phyloP scores from a whole-genome alignment of 2,888 invertebrate genomes.

The Diloba caeruleocephala region DNA sequence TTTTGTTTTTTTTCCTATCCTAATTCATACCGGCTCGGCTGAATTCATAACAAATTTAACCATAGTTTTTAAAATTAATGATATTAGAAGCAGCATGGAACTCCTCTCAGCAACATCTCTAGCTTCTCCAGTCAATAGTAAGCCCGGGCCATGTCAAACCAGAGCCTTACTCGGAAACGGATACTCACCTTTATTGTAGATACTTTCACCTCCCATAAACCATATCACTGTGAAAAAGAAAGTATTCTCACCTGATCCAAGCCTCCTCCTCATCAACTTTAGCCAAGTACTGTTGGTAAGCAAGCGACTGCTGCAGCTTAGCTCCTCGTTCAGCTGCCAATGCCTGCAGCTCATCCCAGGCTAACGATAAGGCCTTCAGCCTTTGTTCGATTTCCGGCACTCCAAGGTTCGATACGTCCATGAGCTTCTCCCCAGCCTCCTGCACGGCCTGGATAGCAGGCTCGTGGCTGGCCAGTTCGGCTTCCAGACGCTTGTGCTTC shows the following conservation, averaged over 20 bases:
- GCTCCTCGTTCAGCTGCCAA: conserved; percentile 96
- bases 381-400: conserved; percentile 97
- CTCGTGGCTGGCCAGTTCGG: conserved; percentile 98
- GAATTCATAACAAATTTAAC: too few relatives aligned
- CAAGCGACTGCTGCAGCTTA: conserved; percentile 98
- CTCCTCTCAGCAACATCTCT: too few relatives aligned
- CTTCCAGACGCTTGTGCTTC: conserved; percentile 99
- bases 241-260: conserved; percentile 95
- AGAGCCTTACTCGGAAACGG: too few relatives aligned
- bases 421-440: conserved; percentile 96
- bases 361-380: conserved; percentile 94
- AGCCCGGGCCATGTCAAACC: too few relatives aligned
- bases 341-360: conserved; percentile 98
- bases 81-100: too few relatives aligned
- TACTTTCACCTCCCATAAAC: too few relatives aligned
- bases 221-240: not conserved
- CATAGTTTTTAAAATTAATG: too few relatives aligned
- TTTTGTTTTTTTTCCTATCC: too few relatives aligned
- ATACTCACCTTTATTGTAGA: too few relatives aligned
- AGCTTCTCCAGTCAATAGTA: too few relatives aligned
- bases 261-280: conserved; percentile 99
- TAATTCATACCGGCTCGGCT: too few relatives aligned
- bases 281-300: conserved; percentile 99
- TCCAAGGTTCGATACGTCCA: conserved; percentile 97
- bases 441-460: conserved; percentile 96